Base-by-base conservation (phyloP, 2,113 vertebrate species). In the Actenoides lindsayi region DNA sequence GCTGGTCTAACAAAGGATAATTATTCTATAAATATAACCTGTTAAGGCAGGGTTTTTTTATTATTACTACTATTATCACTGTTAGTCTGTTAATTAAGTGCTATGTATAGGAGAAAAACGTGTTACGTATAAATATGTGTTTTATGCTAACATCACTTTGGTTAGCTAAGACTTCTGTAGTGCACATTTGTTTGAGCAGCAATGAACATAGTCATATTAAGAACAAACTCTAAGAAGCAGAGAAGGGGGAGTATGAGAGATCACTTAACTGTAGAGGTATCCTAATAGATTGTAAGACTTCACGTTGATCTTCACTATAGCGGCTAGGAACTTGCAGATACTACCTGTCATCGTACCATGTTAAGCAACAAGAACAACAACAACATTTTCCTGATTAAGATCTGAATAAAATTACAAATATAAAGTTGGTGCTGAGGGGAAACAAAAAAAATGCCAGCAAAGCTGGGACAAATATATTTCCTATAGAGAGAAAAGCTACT, bases 351-450 rank as follows among this genome's bases (percentile, higher is more conserved):
- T 60, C 27, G n/a, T 71, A 82, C 51, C 13, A 35, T 27, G 20
- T 60, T 79, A 87, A 83, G 10, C 41, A 91, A 5, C 42, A 75
- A 11, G 15, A 79, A 0, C 57, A 85, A 7, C 57, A 85, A 7
- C 44, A 94, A 67, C 68, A 35, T 69, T 37, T 62, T 96, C 41
- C 46, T 64, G n/a, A 70, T 87, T 83, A 90, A 95, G 59, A 77
- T 78, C 31, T 63, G 42, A 86, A 53, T 81, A 83, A 85, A 90
- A 90, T 8, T 80, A 25, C 3, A 4, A 84, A 57, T 35, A 77
- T 30, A 30, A 77, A 73, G 21, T 37, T 90, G 5, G 0, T 83
- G n/a, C 50, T 73, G 81, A 87, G 10, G 18, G 35, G 80, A 64
- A 6, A 62, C 39, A 80, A 85, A 83, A 85, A 93, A 93, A 69